Evolutionary conservation across 2,113 vertebrate species (phyloP).

Genomic region (Coturnix japonica): DNA sequence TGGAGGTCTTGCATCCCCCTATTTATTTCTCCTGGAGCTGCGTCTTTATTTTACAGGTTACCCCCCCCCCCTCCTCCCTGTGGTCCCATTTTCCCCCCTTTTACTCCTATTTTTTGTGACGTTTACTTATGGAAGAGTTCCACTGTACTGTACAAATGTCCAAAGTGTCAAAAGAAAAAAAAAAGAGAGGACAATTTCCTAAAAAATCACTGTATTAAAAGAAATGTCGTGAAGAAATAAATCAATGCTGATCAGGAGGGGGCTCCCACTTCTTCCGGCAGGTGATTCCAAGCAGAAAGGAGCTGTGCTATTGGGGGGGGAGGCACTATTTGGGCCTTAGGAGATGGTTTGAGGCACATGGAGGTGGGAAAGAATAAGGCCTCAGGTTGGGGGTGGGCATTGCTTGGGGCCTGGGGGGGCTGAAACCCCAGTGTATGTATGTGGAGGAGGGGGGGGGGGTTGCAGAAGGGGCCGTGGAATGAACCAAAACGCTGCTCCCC

Average conservation of each 20-base stretch:
- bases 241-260: constrained; percentile 25
- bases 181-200: constrained; percentile 46
- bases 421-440: not conserved
- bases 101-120: constrained; percentile 47
- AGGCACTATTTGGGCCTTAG: too few relatives aligned
- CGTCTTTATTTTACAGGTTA: constrained; percentile 40
- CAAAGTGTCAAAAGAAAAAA: constrained; percentile 67
- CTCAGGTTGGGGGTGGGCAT: accelerated
- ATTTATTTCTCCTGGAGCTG: constrained; percentile 49
- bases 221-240: constrained; percentile 75
- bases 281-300: too few relatives aligned
- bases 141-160: constrained; percentile 74
- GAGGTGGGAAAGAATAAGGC: accelerated
- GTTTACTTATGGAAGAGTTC: constrained; percentile 67
- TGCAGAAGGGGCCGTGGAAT: not conserved
- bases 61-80: accelerated
- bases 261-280: not conserved
- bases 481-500: not conserved
- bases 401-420: not conserved
- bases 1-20: not conserved
- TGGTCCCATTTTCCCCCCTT: accelerated
- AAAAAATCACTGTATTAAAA: constrained; percentile 68
- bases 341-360: not conserved
- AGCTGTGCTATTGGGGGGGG: too few relatives aligned
- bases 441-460: not conserved